Conservation (phyloP, 2,113 vertebrate genomes). For the Thymallus thymallus region DNA sequence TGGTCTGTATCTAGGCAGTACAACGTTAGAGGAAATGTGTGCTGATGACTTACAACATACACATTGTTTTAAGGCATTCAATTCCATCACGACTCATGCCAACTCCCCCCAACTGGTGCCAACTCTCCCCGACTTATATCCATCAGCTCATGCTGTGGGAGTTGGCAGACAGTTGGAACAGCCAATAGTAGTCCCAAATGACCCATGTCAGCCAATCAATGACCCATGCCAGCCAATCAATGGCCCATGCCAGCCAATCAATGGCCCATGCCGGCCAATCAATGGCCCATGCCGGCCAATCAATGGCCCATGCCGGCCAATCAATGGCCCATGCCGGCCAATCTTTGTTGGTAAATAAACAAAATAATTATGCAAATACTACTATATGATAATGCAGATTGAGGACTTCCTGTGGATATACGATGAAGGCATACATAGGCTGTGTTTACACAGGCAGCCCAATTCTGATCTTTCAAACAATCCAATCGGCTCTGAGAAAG, state of each 20-base stretch:
- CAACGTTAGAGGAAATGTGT: background rate
- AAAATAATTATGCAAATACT: conserved; percentile 3
- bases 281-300: background rate
- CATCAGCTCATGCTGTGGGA: background rate
- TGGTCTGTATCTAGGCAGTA: background rate
- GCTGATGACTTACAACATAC: background rate
- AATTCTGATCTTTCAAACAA: too few relatives aligned
- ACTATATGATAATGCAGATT: background rate
- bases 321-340: background rate
- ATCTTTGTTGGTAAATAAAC: conserved; percentile 22
- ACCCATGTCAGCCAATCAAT: background rate
- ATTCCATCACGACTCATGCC: too few relatives aligned
- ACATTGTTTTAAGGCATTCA: background rate
- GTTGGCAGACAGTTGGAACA: conserved; percentile 6
- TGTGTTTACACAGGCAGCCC: too few relatives aligned
- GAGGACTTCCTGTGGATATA: too few relatives aligned
- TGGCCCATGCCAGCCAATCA: background rate
- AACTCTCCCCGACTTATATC: background rate
- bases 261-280: background rate
- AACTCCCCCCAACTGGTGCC: background rate
- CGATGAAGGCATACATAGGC: too few relatives aligned
- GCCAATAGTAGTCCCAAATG: background rate
- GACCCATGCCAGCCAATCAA: too few relatives aligned
- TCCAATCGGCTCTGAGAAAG: too few relatives aligned
- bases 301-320: background rate